Base-by-base conservation (phyloP, 37 sponge, comb jelly and placozoan species). In the Corticium candelabrum region DNA sequence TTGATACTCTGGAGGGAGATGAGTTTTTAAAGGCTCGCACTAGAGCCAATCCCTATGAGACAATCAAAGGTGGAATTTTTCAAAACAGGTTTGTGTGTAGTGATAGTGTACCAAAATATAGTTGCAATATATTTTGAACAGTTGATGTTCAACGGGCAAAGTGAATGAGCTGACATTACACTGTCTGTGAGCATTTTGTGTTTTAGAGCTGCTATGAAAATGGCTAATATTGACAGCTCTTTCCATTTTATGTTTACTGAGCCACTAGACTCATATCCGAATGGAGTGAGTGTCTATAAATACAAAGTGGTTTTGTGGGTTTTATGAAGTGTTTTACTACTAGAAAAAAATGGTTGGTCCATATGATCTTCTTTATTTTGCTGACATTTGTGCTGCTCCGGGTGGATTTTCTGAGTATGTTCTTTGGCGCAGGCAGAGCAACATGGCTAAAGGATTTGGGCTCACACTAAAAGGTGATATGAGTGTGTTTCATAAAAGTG, bases 371-470 rank as follows among this genome's bases (percentile, higher is more conserved):
- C 68, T 97, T 36, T 97, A 94, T 40, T 97, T 94, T 86, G 99
- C 92, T 76, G 99, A 97, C 77, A 84, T 97, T 32, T 97, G 99
- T 84, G 94, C 99, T 83, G 99, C 92, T 56, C 99, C 99, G n/a
- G 99, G 99, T 41, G 99, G 99, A n/a, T 97, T 97, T 67, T 87
- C 92, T n/a, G 99, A 97, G 82, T 97, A 97, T 79, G 82, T 97
- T 34, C 84, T 97, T 15, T 97, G 87, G 89, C 82, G 89, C 37
- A 80, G 89, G 40, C 85, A 76, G 33, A 80, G 86, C 41, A 90
- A 91, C 90, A 87, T 89, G 76, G 99, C 99, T 34, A 97, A 97
- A 39, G 99, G 99, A 34, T 97, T 94, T 89, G 99, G 99, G 0
- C 77, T 97, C 69, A 97, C 99, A 11, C 78, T 97, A 68, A 94